Conservation (phyloP, 2,113 vertebrate genomes). For the Prochilodus magdalenae region DNA sequence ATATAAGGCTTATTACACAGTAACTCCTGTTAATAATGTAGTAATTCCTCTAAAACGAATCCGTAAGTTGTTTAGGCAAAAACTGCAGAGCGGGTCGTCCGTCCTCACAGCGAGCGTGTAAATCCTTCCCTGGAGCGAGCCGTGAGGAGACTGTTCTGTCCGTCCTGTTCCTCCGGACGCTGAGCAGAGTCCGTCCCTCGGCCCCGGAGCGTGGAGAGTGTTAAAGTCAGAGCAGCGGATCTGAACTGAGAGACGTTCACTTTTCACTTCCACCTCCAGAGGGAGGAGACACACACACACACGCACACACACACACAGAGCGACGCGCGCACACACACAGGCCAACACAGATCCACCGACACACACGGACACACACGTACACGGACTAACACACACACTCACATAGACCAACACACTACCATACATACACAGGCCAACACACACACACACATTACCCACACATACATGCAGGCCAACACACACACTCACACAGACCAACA, state of each 20-base stretch:
- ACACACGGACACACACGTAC: neutral
- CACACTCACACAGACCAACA: neutral
- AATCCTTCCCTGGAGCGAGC: too few relatives aligned
- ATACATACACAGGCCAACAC: neutral
- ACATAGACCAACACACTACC: too few relatives aligned
- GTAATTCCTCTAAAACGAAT: too few relatives aligned
- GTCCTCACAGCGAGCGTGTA: too few relatives aligned
- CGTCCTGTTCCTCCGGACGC: neutral
- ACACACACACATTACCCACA: too few relatives aligned
- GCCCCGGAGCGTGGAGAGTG: neutral
- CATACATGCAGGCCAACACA: too few relatives aligned
- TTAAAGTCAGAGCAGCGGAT: neutral
- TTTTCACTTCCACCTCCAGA: conserved; percentile 4
- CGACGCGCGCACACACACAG: neutral
- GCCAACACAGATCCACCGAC: neutral
- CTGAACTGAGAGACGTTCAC: conserved; percentile 11
- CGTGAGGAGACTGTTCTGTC: neutral
- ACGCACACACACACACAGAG: neutral
- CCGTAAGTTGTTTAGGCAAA: too few relatives aligned
- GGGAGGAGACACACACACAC: conserved; percentile 8
- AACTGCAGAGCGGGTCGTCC: too few relatives aligned
- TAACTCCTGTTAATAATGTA: too few relatives aligned
- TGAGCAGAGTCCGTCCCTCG: neutral
- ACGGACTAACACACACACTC: too few relatives aligned
- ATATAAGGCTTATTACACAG: too few relatives aligned